Percentiles rank a stretch among this genome's conserved stretches.
phyloP scores from a whole-genome alignment of 1,140 invertebrate genomes.

The Leucophenga varia region DNA sequence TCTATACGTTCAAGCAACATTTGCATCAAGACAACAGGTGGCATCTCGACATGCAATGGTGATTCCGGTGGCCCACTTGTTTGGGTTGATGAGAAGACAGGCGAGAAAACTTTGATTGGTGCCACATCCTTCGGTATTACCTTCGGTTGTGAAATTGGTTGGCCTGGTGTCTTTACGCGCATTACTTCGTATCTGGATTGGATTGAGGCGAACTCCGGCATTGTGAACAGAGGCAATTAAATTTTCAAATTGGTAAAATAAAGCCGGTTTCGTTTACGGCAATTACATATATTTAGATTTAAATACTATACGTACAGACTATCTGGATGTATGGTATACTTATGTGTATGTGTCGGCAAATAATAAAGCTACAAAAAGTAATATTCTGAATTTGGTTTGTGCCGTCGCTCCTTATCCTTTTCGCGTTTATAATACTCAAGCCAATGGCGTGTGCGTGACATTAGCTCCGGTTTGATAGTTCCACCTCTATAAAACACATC shows the following conservation, averaged over 20 bases:
- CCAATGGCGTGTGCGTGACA: constrained; percentile 8
- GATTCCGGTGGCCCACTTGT: constrained; percentile 62
- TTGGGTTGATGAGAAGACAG: constrained; percentile 33
- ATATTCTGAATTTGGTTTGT: constrained; percentile 27
- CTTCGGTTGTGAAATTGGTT: constrained; percentile 58
- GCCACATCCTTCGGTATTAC: constrained; percentile 61
- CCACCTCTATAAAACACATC: constrained; percentile 10
- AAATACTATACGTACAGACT: too few relatives aligned
- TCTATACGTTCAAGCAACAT: constrained; percentile 18
- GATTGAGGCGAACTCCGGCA: constrained; percentile 47
- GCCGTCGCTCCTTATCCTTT: constrained; percentile 12
- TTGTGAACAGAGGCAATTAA: constrained; percentile 32
- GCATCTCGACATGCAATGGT: constrained; percentile 52
- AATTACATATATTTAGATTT: too few relatives aligned
- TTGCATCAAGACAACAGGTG: constrained; percentile 46
- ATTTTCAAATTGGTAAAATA: too few relatives aligned
- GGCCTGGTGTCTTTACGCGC: constrained; percentile 60
- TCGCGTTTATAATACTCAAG: constrained; percentile 1
- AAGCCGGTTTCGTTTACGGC: too few relatives aligned
- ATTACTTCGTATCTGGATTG: constrained; percentile 60
- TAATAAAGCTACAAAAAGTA: constrained; percentile 37
- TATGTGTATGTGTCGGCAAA: too few relatives aligned
- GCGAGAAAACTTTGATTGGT: constrained; percentile 56
- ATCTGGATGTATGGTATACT: too few relatives aligned
- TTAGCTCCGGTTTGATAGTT: too few relatives aligned